phyloP scores from a whole-genome alignment of 2,797 vertebrate genomes.

The Lindbergichthys nudifrons region DNA sequence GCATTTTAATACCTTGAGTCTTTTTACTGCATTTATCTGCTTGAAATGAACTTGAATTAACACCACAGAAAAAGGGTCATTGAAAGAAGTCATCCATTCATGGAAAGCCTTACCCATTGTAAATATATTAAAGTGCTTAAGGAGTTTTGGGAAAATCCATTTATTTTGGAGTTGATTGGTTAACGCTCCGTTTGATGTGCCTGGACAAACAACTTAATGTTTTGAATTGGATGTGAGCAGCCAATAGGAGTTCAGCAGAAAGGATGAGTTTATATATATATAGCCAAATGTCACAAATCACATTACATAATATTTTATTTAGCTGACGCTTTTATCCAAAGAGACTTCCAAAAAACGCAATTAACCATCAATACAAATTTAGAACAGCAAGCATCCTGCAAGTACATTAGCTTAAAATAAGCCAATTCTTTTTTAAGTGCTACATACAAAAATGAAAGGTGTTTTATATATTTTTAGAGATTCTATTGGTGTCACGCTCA shows the following conservation, averaged over 20 bases:
- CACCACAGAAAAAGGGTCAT: background rate
- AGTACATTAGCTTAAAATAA: too few relatives aligned
- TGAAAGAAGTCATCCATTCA: background rate
- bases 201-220: background rate
- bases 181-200: background rate
- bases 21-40: background rate
- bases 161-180: background rate
- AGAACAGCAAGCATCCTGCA: too few relatives aligned
- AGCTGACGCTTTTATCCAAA: too few relatives aligned
- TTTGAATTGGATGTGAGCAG: background rate
- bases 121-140: background rate
- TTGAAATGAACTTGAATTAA: background rate
- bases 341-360: too few relatives aligned
- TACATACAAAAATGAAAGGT: too few relatives aligned
- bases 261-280: background rate
- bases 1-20: conserved; percentile 1
- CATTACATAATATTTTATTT: too few relatives aligned
- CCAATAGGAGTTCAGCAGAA: background rate
- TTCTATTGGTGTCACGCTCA: too few relatives aligned
- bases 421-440: too few relatives aligned
- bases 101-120: background rate
- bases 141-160: background rate
- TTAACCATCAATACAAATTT: too few relatives aligned
- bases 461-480: too few relatives aligned
- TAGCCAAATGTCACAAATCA: background rate